Base-by-base conservation (phyloP, 64 coral and sea anemone species). In the Pocillopora damicornis region DNA sequence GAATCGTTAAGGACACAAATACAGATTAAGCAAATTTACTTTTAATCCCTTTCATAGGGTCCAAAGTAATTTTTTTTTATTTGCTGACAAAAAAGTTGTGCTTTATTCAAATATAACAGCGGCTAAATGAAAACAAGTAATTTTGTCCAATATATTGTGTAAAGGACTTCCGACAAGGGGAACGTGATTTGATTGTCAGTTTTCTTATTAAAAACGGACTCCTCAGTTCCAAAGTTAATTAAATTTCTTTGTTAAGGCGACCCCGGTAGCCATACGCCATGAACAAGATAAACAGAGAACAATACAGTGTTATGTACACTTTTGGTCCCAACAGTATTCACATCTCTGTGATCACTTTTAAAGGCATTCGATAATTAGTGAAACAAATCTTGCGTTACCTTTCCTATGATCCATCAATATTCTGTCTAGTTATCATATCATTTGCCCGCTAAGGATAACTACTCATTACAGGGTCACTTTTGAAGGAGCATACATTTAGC, bases 51-150 rank as follows among this genome's bases (percentile, higher is more conserved):
- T 71, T 23, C 25, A 71, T 23, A 71, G n/a, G 67, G 25, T 23
- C 25, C n/a, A 20, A 30, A 11, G 67, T 71, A n/a, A 71, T 71
- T 71, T 12, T 26, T n/a, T 71, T 71, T 71, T 23, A 71, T 71
- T 71, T 71, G 67, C 67, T 71, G 25, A 71, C 22, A 23, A 71
- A 69, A 26, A 71, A 71, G 67, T n/a, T 23, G 25, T 25, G 25
- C 67, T 71, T 23, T 22, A 10, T 71, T 71, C 25, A 25, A 71
- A 71, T 71, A 71, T 25, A 71, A 23, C 11, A 71, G 67, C 67
- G 67, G 67, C 67, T 71, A 71, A 4, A 71, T 71, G 67, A 71
- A 71, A 71, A 71, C 67, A 71, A 30, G 67, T 71, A 71, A 71
- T 71, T 71, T 25, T 11, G 20, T 23, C 25, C 5, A 23, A n/a